Conservation (phyloP, 1,140 invertebrate species). For the Leptinotarsa lineolata region DNA sequence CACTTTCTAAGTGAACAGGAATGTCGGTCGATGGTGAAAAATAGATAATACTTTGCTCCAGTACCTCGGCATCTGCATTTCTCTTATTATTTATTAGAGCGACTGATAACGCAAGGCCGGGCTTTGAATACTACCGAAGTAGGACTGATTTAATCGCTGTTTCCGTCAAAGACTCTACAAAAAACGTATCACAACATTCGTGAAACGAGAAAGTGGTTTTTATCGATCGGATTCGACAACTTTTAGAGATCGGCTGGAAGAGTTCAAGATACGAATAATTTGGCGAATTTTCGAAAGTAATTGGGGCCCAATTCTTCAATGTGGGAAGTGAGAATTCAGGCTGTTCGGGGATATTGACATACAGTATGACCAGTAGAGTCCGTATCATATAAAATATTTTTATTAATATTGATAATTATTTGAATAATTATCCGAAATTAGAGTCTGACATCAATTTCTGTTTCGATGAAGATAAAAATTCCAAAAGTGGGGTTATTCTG, state of each 20-base stretch:
- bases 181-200: background rate
- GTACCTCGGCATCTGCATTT: constrained; percentile 39
- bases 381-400: no score
- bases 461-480: no score
- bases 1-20: constrained; percentile 37
- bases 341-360: no score
- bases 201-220: constrained; percentile 20
- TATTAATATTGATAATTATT: no score
- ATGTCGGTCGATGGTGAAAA: constrained; percentile 38
- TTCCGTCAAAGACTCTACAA: background rate
- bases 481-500: no score
- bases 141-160: constrained; percentile 38
- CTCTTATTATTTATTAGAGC: constrained; percentile 31
- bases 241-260: background rate
- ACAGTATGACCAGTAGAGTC: no score
- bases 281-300: no score
- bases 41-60: constrained; percentile 38
- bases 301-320: no score
- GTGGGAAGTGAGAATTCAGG: no score
- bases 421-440: no score
- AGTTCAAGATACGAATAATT: no score
- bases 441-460: no score
- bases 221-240: constrained; percentile 12
- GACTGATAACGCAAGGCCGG: constrained; percentile 23
- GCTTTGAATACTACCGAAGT: constrained; percentile 34